Base-by-base conservation (phyloP, 2,888 invertebrate species). In the Limnephilus auricula region DNA sequence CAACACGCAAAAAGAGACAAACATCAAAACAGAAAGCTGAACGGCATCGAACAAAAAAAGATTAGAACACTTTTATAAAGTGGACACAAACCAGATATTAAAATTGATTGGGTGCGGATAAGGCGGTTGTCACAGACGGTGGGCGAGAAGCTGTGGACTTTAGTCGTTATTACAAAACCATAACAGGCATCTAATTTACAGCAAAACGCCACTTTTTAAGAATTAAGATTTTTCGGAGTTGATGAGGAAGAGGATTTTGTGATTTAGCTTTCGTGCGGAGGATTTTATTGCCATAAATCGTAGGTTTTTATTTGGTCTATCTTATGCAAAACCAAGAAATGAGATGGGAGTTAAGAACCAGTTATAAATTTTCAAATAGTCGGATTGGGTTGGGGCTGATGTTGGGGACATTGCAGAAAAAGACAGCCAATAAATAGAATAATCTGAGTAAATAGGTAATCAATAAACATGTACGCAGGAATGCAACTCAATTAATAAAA, bases 81-180 rank as follows among this genome's bases (percentile, higher is more conserved):
- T 87, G 87, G 32, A 31, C 65, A 87, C 5, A 13, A 0, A 18
- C 65, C 31, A n/a, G 31, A 31, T 40, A n/a, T 18, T 3, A 87
- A 50, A 25, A 32, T 65, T 32, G 65, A 65, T 31, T 31, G 87
- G 9, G 31, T 65, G 10, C 15, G 32, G 87, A 65, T 65, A 31
- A 18, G 31, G 32, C 65, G 32, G 87, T 40, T 86, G 50, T 50
- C 40, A 50, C 50, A 50, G 50, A 65, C 32, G 34, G 87, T 87
- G 87, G 87, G 85, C 45, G 85, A 50, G 65, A 87, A 78, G 87
- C 87, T 87, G 87, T 12, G 84, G 84, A 50, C 32, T 15, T n/a
- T 6, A 65, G 87, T 30, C 2, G 50, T 25, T 37, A 84, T 40
- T 85, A 85, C 85, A 65, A 31, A 65, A 87, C 32, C 50, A 65